Evolutionary conservation across 2,888 invertebrate species (phyloP).

Genomic region (Phyto melanocephala): DNA sequence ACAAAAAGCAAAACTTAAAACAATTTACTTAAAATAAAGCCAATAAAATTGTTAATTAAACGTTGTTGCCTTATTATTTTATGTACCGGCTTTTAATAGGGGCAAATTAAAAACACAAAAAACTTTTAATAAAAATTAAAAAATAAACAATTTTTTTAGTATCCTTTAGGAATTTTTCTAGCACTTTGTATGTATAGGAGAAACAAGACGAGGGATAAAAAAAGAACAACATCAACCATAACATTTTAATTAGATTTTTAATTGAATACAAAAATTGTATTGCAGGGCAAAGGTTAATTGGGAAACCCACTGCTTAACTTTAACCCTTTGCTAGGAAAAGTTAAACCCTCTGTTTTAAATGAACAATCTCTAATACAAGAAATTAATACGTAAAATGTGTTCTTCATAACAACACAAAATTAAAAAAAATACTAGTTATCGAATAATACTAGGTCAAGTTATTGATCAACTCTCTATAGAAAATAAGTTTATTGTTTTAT

Average conservation of each 20-base stretch:
- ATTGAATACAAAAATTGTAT: constrained; percentile 25
- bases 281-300: background rate
- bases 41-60: constrained; percentile 38
- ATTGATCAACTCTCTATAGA: too few relatives aligned
- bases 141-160: background rate
- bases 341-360: background rate
- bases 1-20: background rate
- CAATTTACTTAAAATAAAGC: constrained; percentile 22
- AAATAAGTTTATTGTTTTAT: too few relatives aligned
- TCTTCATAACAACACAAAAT: too few relatives aligned
- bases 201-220: background rate
- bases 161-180: constrained; percentile 2
- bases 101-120: constrained; percentile 19
- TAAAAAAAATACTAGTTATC: too few relatives aligned
- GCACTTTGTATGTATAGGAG: background rate
- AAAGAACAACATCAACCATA: constrained; percentile 22
- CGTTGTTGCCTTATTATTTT: background rate
- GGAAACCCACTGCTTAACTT: background rate
- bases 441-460: too few relatives aligned
- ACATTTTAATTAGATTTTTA: constrained; percentile 58
- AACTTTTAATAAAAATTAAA: background rate
- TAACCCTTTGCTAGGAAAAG: constrained; percentile 1
- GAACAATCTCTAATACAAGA: too few relatives aligned
- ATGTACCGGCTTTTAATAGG: background rate
- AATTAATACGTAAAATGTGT: too few relatives aligned